phyloP scores from a whole-genome alignment of 2,113 vertebrate species.

The Laterallus jamaicensis region DNA sequence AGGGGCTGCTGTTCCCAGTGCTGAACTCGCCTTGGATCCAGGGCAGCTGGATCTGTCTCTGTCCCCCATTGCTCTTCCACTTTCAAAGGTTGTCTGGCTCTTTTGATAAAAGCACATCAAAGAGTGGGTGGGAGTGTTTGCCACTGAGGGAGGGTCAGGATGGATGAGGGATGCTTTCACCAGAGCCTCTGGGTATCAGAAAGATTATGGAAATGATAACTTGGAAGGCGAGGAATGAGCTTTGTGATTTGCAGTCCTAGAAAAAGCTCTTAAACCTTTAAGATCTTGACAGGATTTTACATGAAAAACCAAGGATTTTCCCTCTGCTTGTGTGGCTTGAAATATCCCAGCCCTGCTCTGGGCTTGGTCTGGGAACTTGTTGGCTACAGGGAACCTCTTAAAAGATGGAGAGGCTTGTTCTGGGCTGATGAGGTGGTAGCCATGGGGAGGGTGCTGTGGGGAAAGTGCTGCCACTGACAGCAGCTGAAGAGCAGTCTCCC shows the following conservation, averaged over 20 bases:
- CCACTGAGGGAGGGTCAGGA: background rate
- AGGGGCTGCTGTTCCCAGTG: background rate
- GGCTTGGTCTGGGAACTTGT: background rate
- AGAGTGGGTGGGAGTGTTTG: background rate
- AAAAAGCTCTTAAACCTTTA: constrained; percentile 22
- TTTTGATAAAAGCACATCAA: background rate
- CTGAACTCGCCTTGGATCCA: background rate
- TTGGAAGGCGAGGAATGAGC: background rate
- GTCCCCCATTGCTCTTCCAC: background rate
- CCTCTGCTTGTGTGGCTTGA: background rate
- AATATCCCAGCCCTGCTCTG: background rate
- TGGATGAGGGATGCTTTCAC: constrained; percentile 3
- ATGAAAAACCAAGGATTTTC: background rate
- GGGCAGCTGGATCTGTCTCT: background rate
- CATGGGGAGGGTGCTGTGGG: background rate
- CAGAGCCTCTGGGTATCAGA: constrained; percentile 2
- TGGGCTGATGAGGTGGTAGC: rapidly evolving
- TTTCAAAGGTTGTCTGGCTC: background rate
- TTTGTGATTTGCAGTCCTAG: constrained; percentile 1
- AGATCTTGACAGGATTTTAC: constrained; percentile 29
- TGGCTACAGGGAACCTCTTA: background rate
- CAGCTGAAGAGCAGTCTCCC: background rate
- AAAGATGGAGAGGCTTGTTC: background rate
- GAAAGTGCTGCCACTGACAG: background rate
- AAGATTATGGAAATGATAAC: constrained; percentile 11